Evolutionary conservation across 2,888 invertebrate genomes (phyloP).

Genomic region (Chloromyia formosa): DNA sequence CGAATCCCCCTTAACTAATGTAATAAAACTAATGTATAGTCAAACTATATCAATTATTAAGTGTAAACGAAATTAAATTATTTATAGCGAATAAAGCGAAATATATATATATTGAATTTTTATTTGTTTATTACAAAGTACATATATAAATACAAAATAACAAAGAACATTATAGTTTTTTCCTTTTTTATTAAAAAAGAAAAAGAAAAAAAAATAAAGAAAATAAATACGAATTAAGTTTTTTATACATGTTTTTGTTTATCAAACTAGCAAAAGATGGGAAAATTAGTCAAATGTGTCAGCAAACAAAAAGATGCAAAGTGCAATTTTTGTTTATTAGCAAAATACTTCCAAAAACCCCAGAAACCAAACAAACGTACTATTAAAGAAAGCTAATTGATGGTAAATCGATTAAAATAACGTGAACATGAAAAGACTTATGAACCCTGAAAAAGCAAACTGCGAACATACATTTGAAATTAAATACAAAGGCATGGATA

Average conservation of each 20-base stretch:
- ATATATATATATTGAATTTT: constrained; percentile 6
- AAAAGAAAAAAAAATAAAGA: constrained; percentile 14
- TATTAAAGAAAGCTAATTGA: not conserved
- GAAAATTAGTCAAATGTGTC: not conserved
- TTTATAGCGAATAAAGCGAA: constrained; percentile 15
- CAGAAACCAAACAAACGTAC: not conserved
- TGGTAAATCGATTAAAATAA: too few relatives aligned
- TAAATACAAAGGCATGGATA: not conserved
- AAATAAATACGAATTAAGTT: not conserved
- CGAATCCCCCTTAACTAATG: not conserved
- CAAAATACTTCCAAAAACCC: not conserved
- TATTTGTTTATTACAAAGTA: constrained; percentile 11
- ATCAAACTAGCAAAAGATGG: not conserved
- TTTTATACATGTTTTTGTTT: constrained; percentile 40
- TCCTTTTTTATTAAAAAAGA: constrained; percentile 14
- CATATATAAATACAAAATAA: too few relatives aligned
- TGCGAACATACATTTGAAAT: not conserved
- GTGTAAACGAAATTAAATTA: constrained; percentile 33
- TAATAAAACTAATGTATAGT: constrained; percentile 31
- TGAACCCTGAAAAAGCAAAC: constrained; percentile 11
- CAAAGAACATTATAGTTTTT: too few relatives aligned
- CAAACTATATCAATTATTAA: constrained; percentile 34
- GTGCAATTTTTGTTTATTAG: constrained; percentile 1
- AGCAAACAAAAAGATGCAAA: not conserved
- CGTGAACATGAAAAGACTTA: constrained; percentile 1